phyloP scores from a whole-genome alignment of 2,797 vertebrate genomes.

The Limnodromus scolopaceus region DNA sequence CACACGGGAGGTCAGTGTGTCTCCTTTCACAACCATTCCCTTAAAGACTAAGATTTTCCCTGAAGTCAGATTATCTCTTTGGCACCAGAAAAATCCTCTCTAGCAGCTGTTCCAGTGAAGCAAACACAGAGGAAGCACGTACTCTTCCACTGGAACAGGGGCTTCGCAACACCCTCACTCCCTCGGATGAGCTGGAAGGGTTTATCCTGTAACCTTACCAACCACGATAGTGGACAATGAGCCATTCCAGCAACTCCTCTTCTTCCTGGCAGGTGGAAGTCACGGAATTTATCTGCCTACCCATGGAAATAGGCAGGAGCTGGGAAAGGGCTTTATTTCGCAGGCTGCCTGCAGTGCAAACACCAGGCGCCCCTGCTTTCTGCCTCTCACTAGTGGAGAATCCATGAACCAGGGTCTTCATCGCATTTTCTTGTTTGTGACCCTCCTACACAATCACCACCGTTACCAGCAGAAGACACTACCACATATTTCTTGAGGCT shows the following conservation, averaged over 20 bases:
- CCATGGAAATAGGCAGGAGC: neutral
- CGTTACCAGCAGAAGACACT: neutral
- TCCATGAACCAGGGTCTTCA: accelerated
- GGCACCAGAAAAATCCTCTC: neutral
- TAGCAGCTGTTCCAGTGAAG: slow-evolving; percentile 37
- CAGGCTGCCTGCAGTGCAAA: neutral
- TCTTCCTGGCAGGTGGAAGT: neutral
- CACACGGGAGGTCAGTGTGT: neutral
- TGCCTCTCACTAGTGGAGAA: neutral
- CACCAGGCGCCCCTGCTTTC: neutral
- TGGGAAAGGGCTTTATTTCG: neutral
- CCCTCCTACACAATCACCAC: neutral
- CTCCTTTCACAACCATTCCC: neutral
- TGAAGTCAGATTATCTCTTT: slow-evolving; percentile 23
- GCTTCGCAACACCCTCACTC: neutral
- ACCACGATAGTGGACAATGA: neutral
- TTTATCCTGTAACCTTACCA: neutral
- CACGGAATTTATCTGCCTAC: neutral
- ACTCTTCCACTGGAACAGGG: neutral
- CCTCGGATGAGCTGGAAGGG: neutral
- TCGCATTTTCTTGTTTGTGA: neutral
- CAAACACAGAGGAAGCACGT: neutral
- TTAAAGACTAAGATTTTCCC: slow-evolving; percentile 17
- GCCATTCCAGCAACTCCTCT: neutral
- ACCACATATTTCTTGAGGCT: neutral